phyloP scores from a whole-genome alignment of 1,140 invertebrate species.

The Trachymyrmex septentrionalis region DNA sequence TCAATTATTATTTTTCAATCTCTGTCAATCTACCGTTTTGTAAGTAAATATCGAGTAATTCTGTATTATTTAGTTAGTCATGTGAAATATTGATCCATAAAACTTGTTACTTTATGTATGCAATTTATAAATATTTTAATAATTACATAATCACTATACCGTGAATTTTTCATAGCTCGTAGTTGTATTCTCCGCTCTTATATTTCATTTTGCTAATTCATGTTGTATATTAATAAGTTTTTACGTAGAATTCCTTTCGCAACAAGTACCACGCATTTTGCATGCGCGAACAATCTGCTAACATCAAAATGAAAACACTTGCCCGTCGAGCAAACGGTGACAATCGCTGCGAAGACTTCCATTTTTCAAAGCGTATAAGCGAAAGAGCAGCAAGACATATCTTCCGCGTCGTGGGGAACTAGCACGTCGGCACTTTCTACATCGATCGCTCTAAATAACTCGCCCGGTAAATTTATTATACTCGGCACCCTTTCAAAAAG shows the following conservation, averaged over 20 bases:
- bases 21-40: not conserved
- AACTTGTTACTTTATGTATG: not conserved
- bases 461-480: slow-evolving; percentile 68
- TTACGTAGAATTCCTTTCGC: not conserved
- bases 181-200: not conserved
- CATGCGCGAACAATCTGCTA: slow-evolving; percentile 10
- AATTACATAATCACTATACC: not conserved
- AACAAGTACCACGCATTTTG: not conserved
- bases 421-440: slow-evolving; percentile 65
- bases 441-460: slow-evolving; percentile 72
- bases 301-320: slow-evolving; percentile 32
- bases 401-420: slow-evolving; percentile 35
- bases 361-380: slow-evolving; percentile 47
- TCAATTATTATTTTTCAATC: slow-evolving; percentile 71
- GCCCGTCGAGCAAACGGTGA: slow-evolving; percentile 33
- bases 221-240: not conserved
- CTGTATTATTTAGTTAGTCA: slow-evolving; percentile 8
- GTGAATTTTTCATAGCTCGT: slow-evolving; percentile 13
- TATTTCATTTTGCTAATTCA: not conserved
- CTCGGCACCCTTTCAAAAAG: slow-evolving; percentile 51
- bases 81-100: slow-evolving; percentile 53
- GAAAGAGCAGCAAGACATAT: slow-evolving; percentile 47
- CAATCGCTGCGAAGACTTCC: slow-evolving; percentile 53
- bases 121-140: slow-evolving; percentile 21
- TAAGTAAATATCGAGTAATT: slow-evolving; percentile 1